Evolutionary conservation across 1,140 invertebrate species (phyloP).

Genomic region (Heliconius himera): DNA sequence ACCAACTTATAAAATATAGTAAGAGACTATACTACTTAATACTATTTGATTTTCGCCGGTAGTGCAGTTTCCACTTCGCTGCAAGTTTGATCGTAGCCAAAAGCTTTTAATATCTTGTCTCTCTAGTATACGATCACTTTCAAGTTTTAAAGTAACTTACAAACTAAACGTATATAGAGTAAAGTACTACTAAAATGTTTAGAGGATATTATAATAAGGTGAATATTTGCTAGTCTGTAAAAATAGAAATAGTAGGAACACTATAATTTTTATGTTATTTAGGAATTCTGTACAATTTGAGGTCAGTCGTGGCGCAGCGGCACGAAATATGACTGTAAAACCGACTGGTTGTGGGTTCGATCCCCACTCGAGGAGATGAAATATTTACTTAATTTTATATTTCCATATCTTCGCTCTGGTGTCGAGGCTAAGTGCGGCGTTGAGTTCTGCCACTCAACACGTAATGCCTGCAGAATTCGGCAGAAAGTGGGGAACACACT

Average conservation of each 20-base stretch:
- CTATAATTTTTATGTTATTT: no score
- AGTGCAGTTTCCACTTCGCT: conserved; percentile 1
- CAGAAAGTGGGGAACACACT: no score
- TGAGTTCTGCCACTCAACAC: no score
- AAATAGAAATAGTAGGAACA: neutral
- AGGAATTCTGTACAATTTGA: no score
- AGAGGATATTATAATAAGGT: neutral
- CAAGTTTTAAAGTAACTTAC: conserved; percentile 5
- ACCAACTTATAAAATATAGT: neutral
- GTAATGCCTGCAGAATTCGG: no score
- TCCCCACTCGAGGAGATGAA: no score
- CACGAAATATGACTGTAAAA: no score
- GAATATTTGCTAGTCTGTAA: neutral
- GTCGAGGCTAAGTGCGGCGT: no score
- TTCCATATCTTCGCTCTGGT: no score
- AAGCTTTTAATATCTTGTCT: conserved; percentile 15
- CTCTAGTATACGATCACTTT: conserved; percentile 6
- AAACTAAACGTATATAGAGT: neutral
- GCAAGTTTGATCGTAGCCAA: conserved; percentile 8
- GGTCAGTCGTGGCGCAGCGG: no score
- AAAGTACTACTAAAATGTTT: neutral
- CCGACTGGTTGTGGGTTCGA: no score
- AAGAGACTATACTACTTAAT: neutral
- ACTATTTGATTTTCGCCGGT: neutral
- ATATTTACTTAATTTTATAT: no score